phyloP scores from a whole-genome alignment of 2,888 invertebrate genomes.

The Hydropsyche betteni region DNA sequence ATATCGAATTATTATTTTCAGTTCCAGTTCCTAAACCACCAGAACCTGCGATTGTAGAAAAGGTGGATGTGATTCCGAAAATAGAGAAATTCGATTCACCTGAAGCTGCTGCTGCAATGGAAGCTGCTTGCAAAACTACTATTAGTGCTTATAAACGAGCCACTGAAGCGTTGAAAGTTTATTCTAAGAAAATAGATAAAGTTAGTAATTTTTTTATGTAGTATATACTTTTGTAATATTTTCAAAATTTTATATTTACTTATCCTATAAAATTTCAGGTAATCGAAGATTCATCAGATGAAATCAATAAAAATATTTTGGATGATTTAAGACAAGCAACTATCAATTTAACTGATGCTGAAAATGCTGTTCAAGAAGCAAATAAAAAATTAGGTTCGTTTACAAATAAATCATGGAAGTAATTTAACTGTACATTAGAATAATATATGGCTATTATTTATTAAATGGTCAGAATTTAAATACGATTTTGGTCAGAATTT shows the following conservation, averaged over 20 bases:
- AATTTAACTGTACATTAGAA: background rate
- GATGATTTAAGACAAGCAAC: slow-evolving; percentile 46
- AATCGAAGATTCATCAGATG: slow-evolving; percentile 46
- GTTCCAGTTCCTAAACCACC: background rate
- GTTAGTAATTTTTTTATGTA: slow-evolving; percentile 20
- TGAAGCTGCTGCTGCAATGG: slow-evolving; percentile 66
- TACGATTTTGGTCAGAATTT: too few relatives aligned
- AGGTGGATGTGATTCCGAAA: slow-evolving; percentile 21
- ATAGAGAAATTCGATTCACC: slow-evolving; percentile 55
- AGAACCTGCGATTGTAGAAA: slow-evolving; percentile 14
- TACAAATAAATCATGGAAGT: background rate
- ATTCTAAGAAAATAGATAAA: slow-evolving; percentile 34
- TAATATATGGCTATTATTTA: too few relatives aligned
- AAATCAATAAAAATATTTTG: slow-evolving; percentile 43
- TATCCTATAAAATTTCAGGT: slow-evolving; percentile 39
- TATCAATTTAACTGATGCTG: slow-evolving; percentile 43
- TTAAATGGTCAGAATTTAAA: too few relatives aligned
- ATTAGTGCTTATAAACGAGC: slow-evolving; percentile 60
- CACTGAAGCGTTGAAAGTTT: slow-evolving; percentile 34
- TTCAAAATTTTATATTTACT: background rate
- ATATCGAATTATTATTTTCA: background rate
- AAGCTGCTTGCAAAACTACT: slow-evolving; percentile 69
- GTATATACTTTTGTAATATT: slow-evolving; percentile 3
- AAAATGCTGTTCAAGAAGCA: slow-evolving; percentile 41
- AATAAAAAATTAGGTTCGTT: slow-evolving; percentile 42